A percentile compares a stretch with the other conserved stretches of the same genome.
Evolutionary conservation across 2,888 invertebrate genomes (phyloP).

Genomic region (Pristionchus maxplancki): DNA sequence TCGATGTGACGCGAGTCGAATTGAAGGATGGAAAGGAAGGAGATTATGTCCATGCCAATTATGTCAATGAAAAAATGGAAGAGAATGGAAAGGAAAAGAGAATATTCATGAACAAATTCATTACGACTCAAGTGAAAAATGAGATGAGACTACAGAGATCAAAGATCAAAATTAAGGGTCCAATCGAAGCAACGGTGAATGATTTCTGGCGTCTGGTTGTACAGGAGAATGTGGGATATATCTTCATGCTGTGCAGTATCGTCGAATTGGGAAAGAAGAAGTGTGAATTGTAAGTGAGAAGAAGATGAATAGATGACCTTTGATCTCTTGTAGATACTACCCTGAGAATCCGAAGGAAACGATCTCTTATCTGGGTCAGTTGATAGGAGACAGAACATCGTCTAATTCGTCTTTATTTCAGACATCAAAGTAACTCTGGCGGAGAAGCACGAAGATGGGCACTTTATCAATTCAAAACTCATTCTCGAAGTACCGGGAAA

Average conservation of each 20-base stretch:
- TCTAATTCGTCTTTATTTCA: not conserved
- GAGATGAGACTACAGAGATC: not conserved
- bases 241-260: slow-evolving; percentile 36
- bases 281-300: not conserved
- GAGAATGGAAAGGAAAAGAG: too few relatives aligned
- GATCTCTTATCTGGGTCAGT: not conserved
- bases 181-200: not conserved
- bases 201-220: slow-evolving; percentile 36
- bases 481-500: not conserved
- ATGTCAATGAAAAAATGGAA: not conserved
- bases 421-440: not conserved
- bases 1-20: not conserved
- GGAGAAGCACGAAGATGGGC: not conserved
- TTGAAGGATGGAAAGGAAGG: slow-evolving; percentile 12
- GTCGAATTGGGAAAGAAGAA: slow-evolving; percentile 40
- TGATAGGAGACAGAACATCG: not conserved
- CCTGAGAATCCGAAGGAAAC: not conserved
- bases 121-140: not conserved
- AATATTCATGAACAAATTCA: not conserved
- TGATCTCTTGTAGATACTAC: slow-evolving; percentile 11
- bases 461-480: slow-evolving; percentile 28
- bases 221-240: slow-evolving; percentile 28
- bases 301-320: not conserved
- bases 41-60: slow-evolving; percentile 26
- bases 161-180: slow-evolving; percentile 5